phyloP scores from a whole-genome alignment of 2,797 vertebrate species.

The Lateolabrax maculatus region DNA sequence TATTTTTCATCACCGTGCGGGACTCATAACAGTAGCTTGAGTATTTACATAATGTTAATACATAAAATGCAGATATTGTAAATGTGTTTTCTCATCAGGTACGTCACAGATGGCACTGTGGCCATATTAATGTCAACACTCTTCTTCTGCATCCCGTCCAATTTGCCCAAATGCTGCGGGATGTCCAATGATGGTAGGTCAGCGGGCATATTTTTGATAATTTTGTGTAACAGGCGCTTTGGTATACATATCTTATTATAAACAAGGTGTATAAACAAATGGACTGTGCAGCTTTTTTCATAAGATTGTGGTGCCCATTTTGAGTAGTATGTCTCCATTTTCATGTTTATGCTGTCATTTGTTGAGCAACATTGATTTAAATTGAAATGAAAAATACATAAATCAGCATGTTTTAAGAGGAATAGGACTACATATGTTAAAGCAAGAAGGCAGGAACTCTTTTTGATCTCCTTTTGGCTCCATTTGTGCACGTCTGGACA shows the following conservation, averaged over 20 bases:
- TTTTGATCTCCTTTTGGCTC: neutral
- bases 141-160: conserved; percentile 89
- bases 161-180: conserved; percentile 40
- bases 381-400: neutral
- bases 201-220: neutral
- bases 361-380: neutral
- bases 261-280: no score
- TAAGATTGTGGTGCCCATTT: neutral
- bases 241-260: neutral
- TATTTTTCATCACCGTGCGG: neutral
- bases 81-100: conserved; percentile 75
- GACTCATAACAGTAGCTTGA: no score
- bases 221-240: neutral
- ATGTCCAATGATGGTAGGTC: conserved; percentile 42
- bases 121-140: conserved; percentile 86
- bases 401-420: neutral
- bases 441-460: neutral
- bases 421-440: neutral
- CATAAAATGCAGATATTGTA: neutral
- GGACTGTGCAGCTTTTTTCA: no score
- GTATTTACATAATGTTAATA: neutral
- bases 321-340: neutral
- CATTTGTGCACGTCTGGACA: neutral
- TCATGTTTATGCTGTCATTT: neutral
- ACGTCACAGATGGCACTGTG: conserved; percentile 89